These are phyloP conservation scores for Falco rusticolus DNA, from an alignment of 2,797 vertebrate genomes.

Conservation along the genomic window DNA sequence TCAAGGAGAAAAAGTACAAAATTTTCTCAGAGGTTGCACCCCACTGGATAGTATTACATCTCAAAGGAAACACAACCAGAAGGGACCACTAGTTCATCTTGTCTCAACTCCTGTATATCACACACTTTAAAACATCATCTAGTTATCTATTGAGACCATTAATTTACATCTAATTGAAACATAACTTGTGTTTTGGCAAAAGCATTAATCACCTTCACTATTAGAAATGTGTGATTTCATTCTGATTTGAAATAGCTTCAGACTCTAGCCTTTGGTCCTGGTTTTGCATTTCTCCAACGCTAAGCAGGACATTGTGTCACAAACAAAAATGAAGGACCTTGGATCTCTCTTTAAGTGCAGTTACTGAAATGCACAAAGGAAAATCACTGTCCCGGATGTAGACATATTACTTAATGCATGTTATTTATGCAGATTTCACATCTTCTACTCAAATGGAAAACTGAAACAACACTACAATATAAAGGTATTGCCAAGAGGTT, in stretches of 20 bases:
- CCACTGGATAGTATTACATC: background rate
- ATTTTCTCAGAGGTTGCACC: background rate
- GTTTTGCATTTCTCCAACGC: background rate
- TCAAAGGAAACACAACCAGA: background rate
- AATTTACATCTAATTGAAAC: background rate
- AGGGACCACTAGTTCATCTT: background rate
- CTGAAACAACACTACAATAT: background rate
- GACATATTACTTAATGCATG: background rate
- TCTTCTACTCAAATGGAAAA: background rate
- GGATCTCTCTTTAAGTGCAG: background rate
- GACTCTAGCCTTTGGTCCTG: background rate
- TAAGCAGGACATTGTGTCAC: background rate
- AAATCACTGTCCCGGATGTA: background rate
- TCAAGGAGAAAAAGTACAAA: background rate
- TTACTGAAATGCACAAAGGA: background rate
- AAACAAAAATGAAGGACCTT: background rate
- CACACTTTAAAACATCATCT: background rate
- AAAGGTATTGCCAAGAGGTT: background rate
- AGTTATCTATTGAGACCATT: background rate
- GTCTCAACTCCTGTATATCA: background rate
- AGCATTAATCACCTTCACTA: background rate
- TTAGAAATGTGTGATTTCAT: background rate
- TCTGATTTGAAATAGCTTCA: background rate
- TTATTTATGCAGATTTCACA: background rate
- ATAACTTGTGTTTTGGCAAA: background rate